Evolutionary conservation across 2,797 vertebrate species (phyloP), one percentile per base, ranked within the genome.

Genomic region (Labeo calbasu): DNA sequence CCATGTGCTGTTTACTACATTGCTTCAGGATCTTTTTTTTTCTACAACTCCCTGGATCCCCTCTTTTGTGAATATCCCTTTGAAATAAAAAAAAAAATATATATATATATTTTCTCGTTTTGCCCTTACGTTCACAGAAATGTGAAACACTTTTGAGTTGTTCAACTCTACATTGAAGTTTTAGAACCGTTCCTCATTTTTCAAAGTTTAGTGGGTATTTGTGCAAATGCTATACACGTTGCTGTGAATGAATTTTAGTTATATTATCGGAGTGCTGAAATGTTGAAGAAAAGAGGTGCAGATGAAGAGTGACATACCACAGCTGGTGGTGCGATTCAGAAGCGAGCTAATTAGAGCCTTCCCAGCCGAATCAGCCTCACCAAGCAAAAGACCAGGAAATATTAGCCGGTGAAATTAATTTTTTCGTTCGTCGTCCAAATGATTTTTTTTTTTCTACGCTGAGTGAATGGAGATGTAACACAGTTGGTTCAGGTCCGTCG

Each of bases 401-500:
- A 73, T 25, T 76, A 76, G 21, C 14, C 8, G 17, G 48, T 23
- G 21, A 80, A 81, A 59, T 8, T 70, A 14, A 9, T 55, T 53
- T 57, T 57, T 25, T 15, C 32, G 11, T 40, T 36, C 21, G 12
- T 79, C 36, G 7, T 73, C 43, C 25, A 50, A 51, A 15, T 3
- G 14, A 57, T 36, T 10, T 32, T 21, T 43, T 21, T 28, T 3
- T 10, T 15, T 43, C 19, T 6, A 21, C 43, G 68, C 83, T 79
- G 83, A 79, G 76, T 9, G 83, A 84, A 78, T 84, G 53, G 68
- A 36, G 76, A 84, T 84, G 76, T 71, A 61, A 70, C 46, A 40
- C 65, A 40, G 82, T 79, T 84, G 82, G 82, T 84, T 84, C 66
- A 79, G 82, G 76, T 84, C 83, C 15, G 55, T 48, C 61, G 82